Evolutionary conservation across 2,113 vertebrate genomes (phyloP).

Genomic region (Camelus dromedarius): DNA sequence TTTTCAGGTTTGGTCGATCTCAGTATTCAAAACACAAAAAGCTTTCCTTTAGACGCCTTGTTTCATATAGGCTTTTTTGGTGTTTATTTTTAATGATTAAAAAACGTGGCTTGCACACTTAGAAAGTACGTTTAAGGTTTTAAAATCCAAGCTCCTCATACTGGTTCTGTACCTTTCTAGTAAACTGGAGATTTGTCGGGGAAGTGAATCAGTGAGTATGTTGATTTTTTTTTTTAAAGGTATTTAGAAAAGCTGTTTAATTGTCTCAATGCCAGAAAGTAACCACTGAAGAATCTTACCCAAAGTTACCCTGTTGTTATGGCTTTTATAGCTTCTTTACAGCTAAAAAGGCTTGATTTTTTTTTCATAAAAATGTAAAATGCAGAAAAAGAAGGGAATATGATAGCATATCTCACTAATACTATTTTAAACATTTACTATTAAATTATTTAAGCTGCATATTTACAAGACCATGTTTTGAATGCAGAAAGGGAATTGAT

Average conservation of each 20-base stretch:
- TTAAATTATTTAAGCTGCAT: constrained; percentile 65
- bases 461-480: constrained; percentile 49
- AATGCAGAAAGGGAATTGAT: constrained; percentile 16
- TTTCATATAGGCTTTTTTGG: neutral
- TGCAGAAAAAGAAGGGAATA: constrained; percentile 58
- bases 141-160: constrained; percentile 52
- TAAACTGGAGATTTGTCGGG: constrained; percentile 80
- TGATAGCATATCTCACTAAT: constrained; percentile 64
- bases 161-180: constrained; percentile 73
- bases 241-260: constrained; percentile 83
- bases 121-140: constrained; percentile 69
- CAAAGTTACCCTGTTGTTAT: constrained; percentile 80
- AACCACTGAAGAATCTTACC: constrained; percentile 79
- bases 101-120: constrained; percentile 43
- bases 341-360: constrained; percentile 71
- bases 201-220: constrained; percentile 78
- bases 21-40: neutral
- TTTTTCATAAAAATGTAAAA: constrained; percentile 65
- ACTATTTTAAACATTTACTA: constrained; percentile 65
- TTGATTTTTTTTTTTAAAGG: constrained; percentile 33
- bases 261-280: constrained; percentile 85
- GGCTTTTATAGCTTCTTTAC: constrained; percentile 79
- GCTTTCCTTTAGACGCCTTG: neutral
- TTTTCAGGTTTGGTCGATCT: constrained; percentile 62
- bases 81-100: constrained; percentile 56